A percentile compares a stretch with the other conserved stretches of the same genome.
Evolutionary conservation across 1,140 invertebrate species (phyloP).

Genomic region (Ericerus pela): DNA sequence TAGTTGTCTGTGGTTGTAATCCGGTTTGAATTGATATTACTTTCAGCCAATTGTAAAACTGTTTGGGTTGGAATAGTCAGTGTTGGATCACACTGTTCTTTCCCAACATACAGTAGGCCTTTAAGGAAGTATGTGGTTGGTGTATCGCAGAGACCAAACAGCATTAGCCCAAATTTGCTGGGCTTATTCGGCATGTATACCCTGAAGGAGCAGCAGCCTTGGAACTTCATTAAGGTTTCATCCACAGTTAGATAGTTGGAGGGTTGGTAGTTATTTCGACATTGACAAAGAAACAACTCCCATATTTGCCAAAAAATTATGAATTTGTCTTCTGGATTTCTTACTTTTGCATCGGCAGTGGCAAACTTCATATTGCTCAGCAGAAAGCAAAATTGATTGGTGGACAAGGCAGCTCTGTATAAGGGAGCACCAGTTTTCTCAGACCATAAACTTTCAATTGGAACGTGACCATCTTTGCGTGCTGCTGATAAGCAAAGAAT

Average conservation of each 20-base stretch:
- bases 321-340: too few species aligned
- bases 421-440: too few species aligned
- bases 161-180: slow-evolving; percentile 34
- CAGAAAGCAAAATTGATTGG: too few species aligned
- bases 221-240: slow-evolving; percentile 28
- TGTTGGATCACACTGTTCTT: slow-evolving; percentile 26
- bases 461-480: too few species aligned
- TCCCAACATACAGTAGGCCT: slow-evolving; percentile 28
- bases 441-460: too few species aligned
- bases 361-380: too few species aligned
- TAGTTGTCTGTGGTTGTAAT: slow-evolving; percentile 22
- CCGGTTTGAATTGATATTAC: slow-evolving; percentile 21
- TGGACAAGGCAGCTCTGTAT: too few species aligned
- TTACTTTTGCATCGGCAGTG: too few species aligned
- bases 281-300: slow-evolving; percentile 14
- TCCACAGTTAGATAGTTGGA: slow-evolving; percentile 22
- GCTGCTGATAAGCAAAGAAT: too few species aligned
- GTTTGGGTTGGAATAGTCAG: slow-evolving; percentile 25
- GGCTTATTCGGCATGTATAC: slow-evolving; percentile 13
- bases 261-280: slow-evolving; percentile 20
- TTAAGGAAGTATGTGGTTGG: slow-evolving; percentile 26
- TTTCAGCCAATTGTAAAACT: slow-evolving; percentile 19
- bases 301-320: too few species aligned
- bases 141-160: slow-evolving; percentile 27
- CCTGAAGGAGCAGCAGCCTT: slow-evolving; percentile 20